Conservation (phyloP, 2,797 vertebrate species). For the Galaxias olidus region DNA sequence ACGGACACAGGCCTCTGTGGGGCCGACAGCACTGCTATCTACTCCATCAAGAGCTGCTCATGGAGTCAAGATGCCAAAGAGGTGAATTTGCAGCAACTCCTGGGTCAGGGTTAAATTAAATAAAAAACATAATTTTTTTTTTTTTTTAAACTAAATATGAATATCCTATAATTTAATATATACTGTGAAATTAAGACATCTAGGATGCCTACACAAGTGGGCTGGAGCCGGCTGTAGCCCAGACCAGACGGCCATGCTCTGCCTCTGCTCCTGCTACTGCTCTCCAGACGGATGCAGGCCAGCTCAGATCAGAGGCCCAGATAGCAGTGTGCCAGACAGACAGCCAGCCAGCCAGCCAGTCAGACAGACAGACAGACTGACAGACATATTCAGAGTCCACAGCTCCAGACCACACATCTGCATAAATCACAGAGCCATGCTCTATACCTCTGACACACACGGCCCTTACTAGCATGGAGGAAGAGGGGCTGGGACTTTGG, state of each 20-base stretch:
- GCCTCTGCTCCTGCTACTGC: constrained; percentile 25
- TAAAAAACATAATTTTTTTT: too few relatives aligned
- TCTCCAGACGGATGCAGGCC: constrained; percentile 53
- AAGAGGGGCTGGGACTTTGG: constrained; percentile 42
- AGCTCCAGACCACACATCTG: constrained; percentile 54
- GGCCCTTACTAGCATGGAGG: too few relatives aligned
- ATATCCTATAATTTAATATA: too few relatives aligned
- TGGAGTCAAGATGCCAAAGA: too few relatives aligned
- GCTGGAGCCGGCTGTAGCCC: too few relatives aligned
- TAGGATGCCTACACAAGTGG: constrained; percentile 3
- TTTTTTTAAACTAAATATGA: too few relatives aligned
- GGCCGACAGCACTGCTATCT: constrained; percentile 6
- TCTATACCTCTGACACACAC: constrained; percentile 13
- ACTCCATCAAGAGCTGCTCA: too few relatives aligned
- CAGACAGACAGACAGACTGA: too few relatives aligned
- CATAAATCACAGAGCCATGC: constrained; percentile 49
- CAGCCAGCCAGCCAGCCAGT: too few relatives aligned
- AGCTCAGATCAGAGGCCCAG: constrained; percentile 61
- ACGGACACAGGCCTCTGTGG: constrained; percentile 39
- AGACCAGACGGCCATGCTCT: constrained; percentile 33
- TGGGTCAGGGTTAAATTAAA: too few relatives aligned
- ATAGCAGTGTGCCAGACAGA: constrained; percentile 52
- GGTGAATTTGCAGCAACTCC: too few relatives aligned
- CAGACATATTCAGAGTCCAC: constrained; percentile 57
- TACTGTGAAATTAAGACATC: too few relatives aligned